These are phyloP conservation scores for Esox niger DNA, from an alignment of 2,113 vertebrate species.

Conservation along the genomic window DNA sequence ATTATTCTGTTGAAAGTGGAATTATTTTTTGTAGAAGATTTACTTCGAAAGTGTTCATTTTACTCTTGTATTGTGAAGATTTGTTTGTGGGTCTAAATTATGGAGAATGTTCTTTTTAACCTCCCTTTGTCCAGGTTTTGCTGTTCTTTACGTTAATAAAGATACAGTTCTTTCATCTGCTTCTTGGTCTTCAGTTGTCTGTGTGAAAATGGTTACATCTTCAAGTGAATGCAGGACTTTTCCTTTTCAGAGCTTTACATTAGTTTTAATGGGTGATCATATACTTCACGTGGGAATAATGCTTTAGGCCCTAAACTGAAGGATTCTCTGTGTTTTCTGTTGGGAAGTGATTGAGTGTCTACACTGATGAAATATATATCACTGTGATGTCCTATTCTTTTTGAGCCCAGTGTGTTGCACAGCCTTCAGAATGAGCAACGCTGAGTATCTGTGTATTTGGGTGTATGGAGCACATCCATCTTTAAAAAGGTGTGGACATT, in stretches of 20 bases:
- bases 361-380: slow-evolving; percentile 38
- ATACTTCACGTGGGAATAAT: not conserved
- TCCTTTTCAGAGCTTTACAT: not conserved
- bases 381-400: slow-evolving; percentile 43
- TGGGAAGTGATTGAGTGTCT: slow-evolving; percentile 8
- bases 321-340: not conserved
- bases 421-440: slow-evolving; percentile 14
- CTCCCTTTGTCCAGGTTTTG: slow-evolving; percentile 42
- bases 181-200: slow-evolving; percentile 6
- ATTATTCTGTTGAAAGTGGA: slow-evolving; percentile 33
- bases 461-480: slow-evolving; percentile 28
- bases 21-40: slow-evolving; percentile 27
- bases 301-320: slow-evolving; percentile 6
- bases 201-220: slow-evolving; percentile 10
- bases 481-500: slow-evolving; percentile 22
- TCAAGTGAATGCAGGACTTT: not conserved
- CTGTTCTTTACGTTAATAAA: slow-evolving; percentile 64
- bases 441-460: not conserved
- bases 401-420: slow-evolving; percentile 26
- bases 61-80: slow-evolving; percentile 44
- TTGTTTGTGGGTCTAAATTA: slow-evolving; percentile 50
- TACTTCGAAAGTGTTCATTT: slow-evolving; percentile 33
- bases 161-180: slow-evolving; percentile 47
- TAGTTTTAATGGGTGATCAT: not conserved
- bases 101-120: slow-evolving; percentile 41